Conservation (phyloP, 2,113 vertebrate species). For the Trochalopteron elliotii region DNA sequence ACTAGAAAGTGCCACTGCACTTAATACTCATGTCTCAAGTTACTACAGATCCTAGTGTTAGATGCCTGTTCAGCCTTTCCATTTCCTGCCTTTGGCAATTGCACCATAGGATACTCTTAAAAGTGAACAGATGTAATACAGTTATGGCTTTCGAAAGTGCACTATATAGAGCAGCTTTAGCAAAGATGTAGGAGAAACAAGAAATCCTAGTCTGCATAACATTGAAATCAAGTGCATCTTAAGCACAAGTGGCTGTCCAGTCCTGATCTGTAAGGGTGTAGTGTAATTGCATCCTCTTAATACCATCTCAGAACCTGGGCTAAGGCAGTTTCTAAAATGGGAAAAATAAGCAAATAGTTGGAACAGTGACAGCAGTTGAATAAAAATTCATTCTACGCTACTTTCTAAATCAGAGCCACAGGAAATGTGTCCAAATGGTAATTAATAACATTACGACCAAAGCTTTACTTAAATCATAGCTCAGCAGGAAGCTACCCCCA, state of each 20-base stretch:
- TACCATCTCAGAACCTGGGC: neutral
- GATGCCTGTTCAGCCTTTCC: neutral
- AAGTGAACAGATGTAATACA: neutral
- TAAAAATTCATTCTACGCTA: neutral
- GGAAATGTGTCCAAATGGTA: neutral
- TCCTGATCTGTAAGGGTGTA: neutral
- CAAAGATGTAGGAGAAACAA: neutral
- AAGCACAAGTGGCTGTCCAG: neutral
- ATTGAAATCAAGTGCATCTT: conserved; percentile 5
- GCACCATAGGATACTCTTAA: neutral
- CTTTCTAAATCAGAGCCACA: neutral
- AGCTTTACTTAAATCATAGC: neutral
- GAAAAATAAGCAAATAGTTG: neutral
- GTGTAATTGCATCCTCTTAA: neutral
- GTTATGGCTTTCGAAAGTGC: neutral
- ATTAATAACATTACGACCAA: neutral
- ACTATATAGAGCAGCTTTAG: neutral
- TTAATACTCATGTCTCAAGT: neutral
- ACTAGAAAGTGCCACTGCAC: accelerated
- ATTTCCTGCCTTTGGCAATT: neutral
- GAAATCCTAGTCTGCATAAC: neutral
- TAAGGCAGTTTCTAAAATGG: neutral
- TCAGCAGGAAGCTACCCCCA: neutral
- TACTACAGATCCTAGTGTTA: neutral
- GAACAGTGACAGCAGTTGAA: neutral